phyloP scores from a whole-genome alignment of 1,140 invertebrate species.

The Eubasilissa regina region DNA sequence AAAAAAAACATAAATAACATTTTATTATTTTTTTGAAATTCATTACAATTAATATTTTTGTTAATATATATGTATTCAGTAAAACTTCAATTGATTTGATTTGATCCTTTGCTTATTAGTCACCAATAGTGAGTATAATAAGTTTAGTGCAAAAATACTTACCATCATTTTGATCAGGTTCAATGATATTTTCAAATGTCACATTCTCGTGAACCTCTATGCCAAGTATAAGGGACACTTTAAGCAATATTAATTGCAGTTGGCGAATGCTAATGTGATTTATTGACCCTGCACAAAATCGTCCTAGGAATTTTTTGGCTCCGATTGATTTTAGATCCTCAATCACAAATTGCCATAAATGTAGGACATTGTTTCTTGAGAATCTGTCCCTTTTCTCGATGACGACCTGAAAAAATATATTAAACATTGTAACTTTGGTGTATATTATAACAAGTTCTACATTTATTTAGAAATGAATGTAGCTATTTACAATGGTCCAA shows the following conservation, averaged over 20 bases:
- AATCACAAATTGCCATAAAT: conserved; percentile 99
- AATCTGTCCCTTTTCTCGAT: conserved; percentile 94
- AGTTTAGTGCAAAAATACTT: not conserved
- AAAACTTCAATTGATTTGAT: too few species aligned
- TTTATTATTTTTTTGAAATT: too few species aligned
- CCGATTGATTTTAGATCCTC: conserved; percentile 94
- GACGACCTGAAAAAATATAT: conserved; percentile 78
- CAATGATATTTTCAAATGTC: conserved; percentile 88
- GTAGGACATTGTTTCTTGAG: conserved; percentile 97
- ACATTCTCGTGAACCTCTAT: conserved; percentile 97
- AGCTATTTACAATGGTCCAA: too few species aligned
- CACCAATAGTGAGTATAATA: not conserved
- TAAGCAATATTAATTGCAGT: conserved; percentile 95
- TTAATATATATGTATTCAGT: too few species aligned
- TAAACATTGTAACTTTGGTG: too few species aligned
- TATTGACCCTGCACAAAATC: conserved; percentile 98
- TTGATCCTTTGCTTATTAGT: too few species aligned
- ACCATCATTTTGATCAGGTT: conserved; percentile 72
- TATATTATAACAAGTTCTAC: too few species aligned
- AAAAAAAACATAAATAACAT: too few species aligned
- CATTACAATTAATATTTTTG: too few species aligned
- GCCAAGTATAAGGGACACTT: conserved; percentile 95
- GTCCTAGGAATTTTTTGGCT: conserved; percentile 99
- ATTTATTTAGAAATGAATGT: too few species aligned
- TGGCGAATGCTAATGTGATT: conserved; percentile 99